Percentiles rank a stretch among this genome's conserved stretches.
phyloP scores from a whole-genome alignment of 2,113 vertebrate genomes.

The Limanda limanda region DNA sequence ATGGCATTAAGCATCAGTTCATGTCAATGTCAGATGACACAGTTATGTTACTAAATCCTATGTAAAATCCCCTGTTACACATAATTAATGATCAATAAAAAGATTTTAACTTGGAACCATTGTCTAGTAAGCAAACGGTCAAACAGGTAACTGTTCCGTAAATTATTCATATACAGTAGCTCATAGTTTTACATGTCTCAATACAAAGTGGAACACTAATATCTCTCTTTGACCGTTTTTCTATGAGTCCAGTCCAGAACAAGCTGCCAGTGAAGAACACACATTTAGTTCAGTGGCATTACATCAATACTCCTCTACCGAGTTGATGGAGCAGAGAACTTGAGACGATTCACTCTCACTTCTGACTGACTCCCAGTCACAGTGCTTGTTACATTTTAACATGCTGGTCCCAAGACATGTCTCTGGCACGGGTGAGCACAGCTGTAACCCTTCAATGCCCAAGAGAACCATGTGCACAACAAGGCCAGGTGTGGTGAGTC shows the following conservation, averaged over 20 bases:
- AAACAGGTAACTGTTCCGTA: too few relatives aligned
- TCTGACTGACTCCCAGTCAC: neutral
- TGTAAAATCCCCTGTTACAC: too few relatives aligned
- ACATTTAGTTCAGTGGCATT: neutral
- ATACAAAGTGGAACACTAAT: too few relatives aligned
- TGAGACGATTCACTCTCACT: neutral
- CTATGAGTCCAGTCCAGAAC: neutral
- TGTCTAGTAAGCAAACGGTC: too few relatives aligned
- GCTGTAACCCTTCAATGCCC: neutral
- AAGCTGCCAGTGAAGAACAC: neutral
- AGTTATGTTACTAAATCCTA: too few relatives aligned
- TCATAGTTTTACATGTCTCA: neutral
- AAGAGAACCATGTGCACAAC: too few relatives aligned
- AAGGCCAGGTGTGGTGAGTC: too few relatives aligned
- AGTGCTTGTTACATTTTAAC: neutral
- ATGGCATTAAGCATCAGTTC: too few relatives aligned
- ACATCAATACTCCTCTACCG: neutral
- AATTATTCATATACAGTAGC: too few relatives aligned
- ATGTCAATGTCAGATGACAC: too few relatives aligned
- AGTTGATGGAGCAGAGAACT: neutral
- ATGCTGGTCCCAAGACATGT: neutral
- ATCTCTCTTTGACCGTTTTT: neutral
- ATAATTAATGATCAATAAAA: too few relatives aligned
- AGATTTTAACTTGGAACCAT: too few relatives aligned
- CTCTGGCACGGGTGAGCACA: neutral